Conservation (phyloP, 2,797 vertebrate genomes). For the Anguilla marmorata region DNA sequence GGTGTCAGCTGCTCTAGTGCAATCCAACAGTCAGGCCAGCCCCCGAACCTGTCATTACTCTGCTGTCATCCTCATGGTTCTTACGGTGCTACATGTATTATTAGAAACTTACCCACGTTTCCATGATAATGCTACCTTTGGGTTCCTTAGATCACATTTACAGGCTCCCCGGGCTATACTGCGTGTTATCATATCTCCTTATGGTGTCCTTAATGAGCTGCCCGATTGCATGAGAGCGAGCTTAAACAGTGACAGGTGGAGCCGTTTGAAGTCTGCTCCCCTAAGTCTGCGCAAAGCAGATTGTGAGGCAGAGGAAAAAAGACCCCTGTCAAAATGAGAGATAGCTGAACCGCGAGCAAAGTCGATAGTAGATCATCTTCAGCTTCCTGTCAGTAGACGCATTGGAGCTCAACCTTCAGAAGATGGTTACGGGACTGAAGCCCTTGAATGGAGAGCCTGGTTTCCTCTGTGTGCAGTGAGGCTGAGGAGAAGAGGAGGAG, state of each 20-base stretch:
- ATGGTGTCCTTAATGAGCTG: neutral
- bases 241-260: neutral
- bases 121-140: neutral
- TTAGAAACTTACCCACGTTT: neutral
- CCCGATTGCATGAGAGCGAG: neutral
- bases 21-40: neutral
- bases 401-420: neutral
- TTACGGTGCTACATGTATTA: neutral
- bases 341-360: neutral
- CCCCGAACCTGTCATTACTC: neutral
- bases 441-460: neutral
- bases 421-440: neutral
- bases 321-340: neutral
- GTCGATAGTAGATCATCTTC: neutral
- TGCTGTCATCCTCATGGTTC: neutral
- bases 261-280: conserved; percentile 11
- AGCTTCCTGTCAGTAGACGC: neutral
- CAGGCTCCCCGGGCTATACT: neutral
- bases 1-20: neutral
- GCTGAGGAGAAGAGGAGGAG: neutral
- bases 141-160: neutral
- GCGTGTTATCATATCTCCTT: neutral
- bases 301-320: neutral
- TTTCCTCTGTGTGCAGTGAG: neutral
- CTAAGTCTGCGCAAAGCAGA: neutral